Percentiles rank a stretch among this genome's conserved stretches.
phyloP scores from a whole-genome alignment of 2,797 vertebrate species.

The Salmo trutta region DNA sequence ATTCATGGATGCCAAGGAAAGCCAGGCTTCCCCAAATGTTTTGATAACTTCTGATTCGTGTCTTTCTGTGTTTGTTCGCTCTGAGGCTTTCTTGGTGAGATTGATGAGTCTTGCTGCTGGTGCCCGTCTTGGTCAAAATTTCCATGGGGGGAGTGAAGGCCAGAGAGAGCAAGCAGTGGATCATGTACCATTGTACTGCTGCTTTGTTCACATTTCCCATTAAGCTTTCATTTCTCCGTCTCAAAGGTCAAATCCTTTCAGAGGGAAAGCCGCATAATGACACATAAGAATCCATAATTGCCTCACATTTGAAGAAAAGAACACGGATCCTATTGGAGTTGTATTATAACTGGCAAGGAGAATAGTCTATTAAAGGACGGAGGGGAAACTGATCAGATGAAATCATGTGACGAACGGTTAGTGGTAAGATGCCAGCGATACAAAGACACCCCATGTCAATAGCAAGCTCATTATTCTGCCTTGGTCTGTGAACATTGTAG shows the following conservation, averaged over 20 bases:
- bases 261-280: conserved; percentile 11
- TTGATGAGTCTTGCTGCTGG: no score
- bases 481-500: not conserved
- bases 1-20: no score
- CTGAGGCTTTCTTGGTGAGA: no score
- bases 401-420: not conserved
- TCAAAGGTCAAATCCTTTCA: conserved; percentile 26
- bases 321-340: not conserved
- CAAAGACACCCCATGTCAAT: not conserved
- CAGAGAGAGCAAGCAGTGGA: conserved; percentile 17
- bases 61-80: no score
- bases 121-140: no score
- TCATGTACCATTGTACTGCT: conserved; percentile 23
- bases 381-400: not conserved
- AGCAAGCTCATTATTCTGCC: not conserved
- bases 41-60: no score
- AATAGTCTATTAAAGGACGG: not conserved
- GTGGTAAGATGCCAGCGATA: no score
- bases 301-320: not conserved
- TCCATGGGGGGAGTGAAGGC: conserved; percentile 20
- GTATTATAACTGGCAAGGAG: no score
- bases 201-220: conserved; percentile 31
- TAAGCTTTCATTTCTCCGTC: conserved; percentile 22
- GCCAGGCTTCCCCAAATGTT: no score
- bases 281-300: not conserved